These are phyloP conservation scores for Hydriomena furcata DNA, from an alignment of 2,888 invertebrate genomes.

Conservation along the genomic window DNA sequence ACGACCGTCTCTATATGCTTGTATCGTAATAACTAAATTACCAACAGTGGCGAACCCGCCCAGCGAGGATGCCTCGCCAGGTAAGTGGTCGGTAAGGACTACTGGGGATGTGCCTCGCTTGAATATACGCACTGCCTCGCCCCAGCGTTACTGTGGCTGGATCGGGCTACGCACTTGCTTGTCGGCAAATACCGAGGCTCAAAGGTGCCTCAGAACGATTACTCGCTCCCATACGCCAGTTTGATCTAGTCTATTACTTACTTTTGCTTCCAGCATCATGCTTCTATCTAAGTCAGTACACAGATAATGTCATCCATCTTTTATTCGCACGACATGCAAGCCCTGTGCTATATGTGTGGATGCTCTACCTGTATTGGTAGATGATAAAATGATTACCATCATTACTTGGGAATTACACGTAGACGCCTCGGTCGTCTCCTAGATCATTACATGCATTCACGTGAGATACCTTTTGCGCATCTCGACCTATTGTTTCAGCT, in stretches of 20 bases:
- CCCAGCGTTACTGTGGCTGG: too few relatives aligned
- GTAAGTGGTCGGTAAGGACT: too few relatives aligned
- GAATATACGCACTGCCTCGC: background rate
- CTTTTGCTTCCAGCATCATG: too few relatives aligned
- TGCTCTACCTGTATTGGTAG: conserved; percentile 53
- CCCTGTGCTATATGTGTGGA: conserved; percentile 14
- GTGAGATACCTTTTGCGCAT: conserved; percentile 55
- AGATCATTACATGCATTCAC: conserved; percentile 61
- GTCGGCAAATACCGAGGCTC: too few relatives aligned
- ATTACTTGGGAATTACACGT: conserved; percentile 70
- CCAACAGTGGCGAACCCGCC: conserved; percentile 16
- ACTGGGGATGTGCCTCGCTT: background rate
- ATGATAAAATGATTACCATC: conserved; percentile 80
- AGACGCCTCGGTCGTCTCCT: conserved; percentile 49
- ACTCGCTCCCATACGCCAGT: too few relatives aligned
- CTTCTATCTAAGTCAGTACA: background rate
- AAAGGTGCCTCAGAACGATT: background rate
- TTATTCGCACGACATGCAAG: conserved; percentile 61
- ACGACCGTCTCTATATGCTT: conserved; percentile 32
- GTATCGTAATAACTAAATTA: conserved; percentile 53
- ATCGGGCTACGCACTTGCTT: too few relatives aligned
- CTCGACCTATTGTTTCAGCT: conserved; percentile 43
- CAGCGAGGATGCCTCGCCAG: background rate
- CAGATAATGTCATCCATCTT: conserved; percentile 47
- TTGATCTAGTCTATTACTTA: too few relatives aligned